Base-by-base conservation (phyloP, 2,113 vertebrate genomes). In the Solenodon paradoxus region DNA sequence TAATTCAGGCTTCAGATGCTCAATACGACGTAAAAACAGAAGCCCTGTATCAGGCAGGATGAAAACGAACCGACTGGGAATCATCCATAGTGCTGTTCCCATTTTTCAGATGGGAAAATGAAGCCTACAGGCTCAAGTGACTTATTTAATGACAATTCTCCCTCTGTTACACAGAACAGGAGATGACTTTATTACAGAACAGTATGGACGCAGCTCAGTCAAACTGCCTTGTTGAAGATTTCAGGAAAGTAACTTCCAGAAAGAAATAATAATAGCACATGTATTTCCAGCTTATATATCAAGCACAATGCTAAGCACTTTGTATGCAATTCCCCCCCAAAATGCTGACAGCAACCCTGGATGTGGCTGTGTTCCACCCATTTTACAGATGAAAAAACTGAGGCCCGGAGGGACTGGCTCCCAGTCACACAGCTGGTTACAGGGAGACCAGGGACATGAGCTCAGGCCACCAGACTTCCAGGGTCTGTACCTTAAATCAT, bases 1-100 rank as follows among this genome's bases (percentile, higher is more conserved):
- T 96, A 93, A 93, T 45, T 90, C 75, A 88, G 89, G 57, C 20
- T 82, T 92, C 26, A 59, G 57, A 57, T 75, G 59, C 30, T 51
- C 63, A 51, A n/a, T 59, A 32, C 4, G 35, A 74, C 53, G 59
- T 47, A 38, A 93, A 94, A 75, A 57, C 15, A 89, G 72, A 93
- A 93, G 59, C 30, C 49, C 40, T 22, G 30, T 3, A 42, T 26
- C 30, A 28, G 17, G 5, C 11, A 55, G 80, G 75, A 59, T 86
- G 75, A 49, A 77, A 57, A 78, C 9, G 63, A 55, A 45, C 55
- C 10, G n/a, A 32, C n/a, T n/a, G n/a, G n/a, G n/a, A n/a, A n/a
- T n/a, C n/a, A n/a, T n/a, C n/a, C n/a, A n/a, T n/a, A n/a, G n/a
- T n/a, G n/a, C n/a, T 19, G 5, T 3, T 49, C 51, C 49, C 15